Percentiles rank a stretch among this genome's conserved stretches.
phyloP scores from a whole-genome alignment of 1,140 invertebrate genomes.

The Galleria mellonella region DNA sequence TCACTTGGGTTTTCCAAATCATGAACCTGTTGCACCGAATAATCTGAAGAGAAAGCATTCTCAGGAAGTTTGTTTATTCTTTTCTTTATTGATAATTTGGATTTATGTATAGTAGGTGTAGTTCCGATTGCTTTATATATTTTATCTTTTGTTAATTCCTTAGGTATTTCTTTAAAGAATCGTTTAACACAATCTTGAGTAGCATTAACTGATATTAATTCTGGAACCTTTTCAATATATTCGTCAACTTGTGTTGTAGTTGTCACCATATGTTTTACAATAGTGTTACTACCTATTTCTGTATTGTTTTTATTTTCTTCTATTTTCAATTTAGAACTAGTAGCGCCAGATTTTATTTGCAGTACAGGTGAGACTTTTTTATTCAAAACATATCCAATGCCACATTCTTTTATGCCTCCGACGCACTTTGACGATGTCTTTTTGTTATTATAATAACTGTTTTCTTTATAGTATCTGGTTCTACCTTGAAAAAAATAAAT shows the following conservation, averaged over 20 bases:
- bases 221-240: background rate
- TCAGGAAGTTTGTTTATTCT: too few species aligned
- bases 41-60: conserved; percentile 31
- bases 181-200: too few species aligned
- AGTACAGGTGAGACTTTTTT: conserved; percentile 44
- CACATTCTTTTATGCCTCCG: conserved; percentile 23
- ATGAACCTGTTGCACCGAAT: conserved; percentile 46
- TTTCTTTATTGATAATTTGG: too few species aligned
- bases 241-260: conserved; percentile 14
- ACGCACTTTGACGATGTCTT: conserved; percentile 44
- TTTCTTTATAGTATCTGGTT: conserved; percentile 4
- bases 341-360: conserved; percentile 30
- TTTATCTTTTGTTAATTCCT: background rate
- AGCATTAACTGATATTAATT: background rate
- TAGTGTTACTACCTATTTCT: conserved; percentile 17
- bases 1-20: conserved; percentile 44
- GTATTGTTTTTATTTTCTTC: conserved; percentile 6
- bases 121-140: background rate
- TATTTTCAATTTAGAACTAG: conserved; percentile 18
- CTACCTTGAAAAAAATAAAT: conserved; percentile 18
- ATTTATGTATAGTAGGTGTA: too few species aligned
- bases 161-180: background rate
- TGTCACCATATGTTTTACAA: conserved; percentile 10
- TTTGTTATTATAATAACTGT: conserved; percentile 25
- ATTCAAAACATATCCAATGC: conserved; percentile 12